Evolutionary conservation across 2,113 vertebrate genomes (phyloP).

Genomic region (Vimba vimba): DNA sequence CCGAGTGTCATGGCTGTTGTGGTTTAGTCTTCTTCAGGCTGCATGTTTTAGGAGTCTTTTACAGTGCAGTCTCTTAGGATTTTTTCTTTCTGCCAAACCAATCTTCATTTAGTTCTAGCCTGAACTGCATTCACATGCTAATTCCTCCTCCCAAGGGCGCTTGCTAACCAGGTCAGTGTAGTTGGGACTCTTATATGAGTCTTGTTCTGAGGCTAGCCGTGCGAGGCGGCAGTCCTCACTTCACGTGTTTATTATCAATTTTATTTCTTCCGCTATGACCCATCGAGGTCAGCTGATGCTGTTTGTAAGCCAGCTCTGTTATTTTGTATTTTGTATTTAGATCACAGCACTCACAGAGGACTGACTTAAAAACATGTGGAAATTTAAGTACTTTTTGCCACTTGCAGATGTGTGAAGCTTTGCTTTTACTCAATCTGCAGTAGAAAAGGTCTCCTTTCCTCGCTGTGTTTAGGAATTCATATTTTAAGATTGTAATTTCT

Average conservation of each 20-base stretch:
- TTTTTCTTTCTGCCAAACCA: slow-evolving; percentile 64
- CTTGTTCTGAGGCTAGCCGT: slow-evolving; percentile 57
- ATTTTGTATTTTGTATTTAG: not conserved
- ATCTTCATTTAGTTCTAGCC: slow-evolving; percentile 71
- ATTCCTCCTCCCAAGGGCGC: slow-evolving; percentile 75
- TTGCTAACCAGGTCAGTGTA: slow-evolving; percentile 80
- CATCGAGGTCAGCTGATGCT: not conserved
- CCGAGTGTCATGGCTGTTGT: not conserved
- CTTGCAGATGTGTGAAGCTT: not conserved
- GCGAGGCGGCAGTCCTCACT: slow-evolving; percentile 42
- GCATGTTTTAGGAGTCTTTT: slow-evolving; percentile 59
- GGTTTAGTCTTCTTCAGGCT: slow-evolving; percentile 25
- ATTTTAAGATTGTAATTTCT: not conserved
- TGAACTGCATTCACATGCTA: slow-evolving; percentile 78
- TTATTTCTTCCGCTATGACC: slow-evolving; percentile 10
- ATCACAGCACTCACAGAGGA: not conserved
- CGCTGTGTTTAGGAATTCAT: not conserved
- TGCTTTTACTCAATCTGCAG: not conserved
- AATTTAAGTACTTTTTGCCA: not conserved
- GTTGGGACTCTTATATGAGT: slow-evolving; percentile 80
- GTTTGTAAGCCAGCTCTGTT: not conserved
- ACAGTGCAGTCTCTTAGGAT: slow-evolving; percentile 56
- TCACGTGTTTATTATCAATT: slow-evolving; percentile 56
- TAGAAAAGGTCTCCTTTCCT: not conserved
- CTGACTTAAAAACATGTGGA: not conserved